Base-by-base conservation (phyloP, 2,888 invertebrate genomes). In the Tribolium freemani region DNA sequence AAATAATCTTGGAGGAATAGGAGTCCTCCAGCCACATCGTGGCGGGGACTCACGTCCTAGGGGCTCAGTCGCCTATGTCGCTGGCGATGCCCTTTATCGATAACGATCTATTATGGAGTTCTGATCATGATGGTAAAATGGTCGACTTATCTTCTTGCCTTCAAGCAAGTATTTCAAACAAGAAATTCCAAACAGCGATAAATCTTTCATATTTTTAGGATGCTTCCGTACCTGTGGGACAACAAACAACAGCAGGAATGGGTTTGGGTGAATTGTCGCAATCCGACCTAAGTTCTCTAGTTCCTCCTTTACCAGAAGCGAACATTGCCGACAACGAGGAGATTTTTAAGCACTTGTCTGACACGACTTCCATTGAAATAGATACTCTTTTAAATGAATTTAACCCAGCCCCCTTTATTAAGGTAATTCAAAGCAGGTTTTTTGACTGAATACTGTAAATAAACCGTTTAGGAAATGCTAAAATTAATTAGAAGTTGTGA, bases 71-170 rank as follows among this genome's bases (percentile, higher is more conserved):
- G 87, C 89, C 88, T 86, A 88, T 89, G 88, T 89, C 90, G 87
- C 88, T 92, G 92, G 93, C 94, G 90, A 96, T 96, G 96, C 96
- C 96, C 90, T 96, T 96, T 91, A 96, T 96, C 89, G 96, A 96
- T 90, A 96, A 96, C 91, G 96, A 96, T 87, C 91, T 96, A 83
- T 89, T 94, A 87, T 96, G 96, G 96, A 94, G 96, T 90, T 95
- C 95, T 85, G 96, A 96, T 90, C 96, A 95, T 89, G 96, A 96
- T 89, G 95, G 95, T 87, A 96, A 95, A 88, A 95, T 96, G 93
- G 95, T 96, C 84, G 96, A 96, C 87, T 90, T 96, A 85, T 93
- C 95, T 82, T 93, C 93, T 87, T 96, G 96, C 89, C 91, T 96
- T 84, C 94, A 94, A 91, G 96, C 95, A 86, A 86, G 85, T 84